These are phyloP conservation scores for Trachelus iudaicus DNA, from an alignment of 2,888 invertebrate species.

Conservation along the genomic window DNA sequence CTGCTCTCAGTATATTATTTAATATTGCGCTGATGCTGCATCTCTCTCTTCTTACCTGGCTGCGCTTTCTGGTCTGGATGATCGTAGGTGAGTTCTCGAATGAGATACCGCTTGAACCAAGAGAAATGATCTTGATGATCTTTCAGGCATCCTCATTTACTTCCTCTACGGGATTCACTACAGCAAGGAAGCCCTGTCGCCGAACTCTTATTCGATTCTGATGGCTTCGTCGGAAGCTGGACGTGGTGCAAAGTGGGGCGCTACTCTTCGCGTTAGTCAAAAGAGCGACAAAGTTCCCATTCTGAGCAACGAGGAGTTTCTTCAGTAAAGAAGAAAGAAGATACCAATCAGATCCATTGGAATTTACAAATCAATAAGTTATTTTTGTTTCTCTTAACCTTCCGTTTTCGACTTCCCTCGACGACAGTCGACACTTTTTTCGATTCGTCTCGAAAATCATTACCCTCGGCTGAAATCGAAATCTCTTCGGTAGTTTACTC, in stretches of 20 bases:
- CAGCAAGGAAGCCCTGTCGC: constrained; percentile 79
- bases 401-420: background rate
- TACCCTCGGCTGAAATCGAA: background rate
- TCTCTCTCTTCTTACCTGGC: constrained; percentile 83
- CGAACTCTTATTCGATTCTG: constrained; percentile 73
- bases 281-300: constrained; percentile 61
- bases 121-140: background rate
- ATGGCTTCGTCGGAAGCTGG: constrained; percentile 75
- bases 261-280: constrained; percentile 62
- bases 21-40: constrained; percentile 88
- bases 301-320: constrained; percentile 30
- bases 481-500: background rate
- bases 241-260: constrained; percentile 70
- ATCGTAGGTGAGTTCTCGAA: constrained; percentile 73
- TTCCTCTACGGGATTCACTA: constrained; percentile 88
- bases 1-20: constrained; percentile 82
- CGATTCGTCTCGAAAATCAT: background rate
- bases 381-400: background rate
- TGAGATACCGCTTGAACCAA: background rate
- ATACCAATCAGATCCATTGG: background rate
- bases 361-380: background rate
- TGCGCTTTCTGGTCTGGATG: constrained; percentile 89
- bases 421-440: background rate
- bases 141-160: constrained; percentile 81
- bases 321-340: constrained; percentile 3